Conservation (phyloP, 2,888 invertebrate genomes). For the Agriopis leucophaearia region DNA sequence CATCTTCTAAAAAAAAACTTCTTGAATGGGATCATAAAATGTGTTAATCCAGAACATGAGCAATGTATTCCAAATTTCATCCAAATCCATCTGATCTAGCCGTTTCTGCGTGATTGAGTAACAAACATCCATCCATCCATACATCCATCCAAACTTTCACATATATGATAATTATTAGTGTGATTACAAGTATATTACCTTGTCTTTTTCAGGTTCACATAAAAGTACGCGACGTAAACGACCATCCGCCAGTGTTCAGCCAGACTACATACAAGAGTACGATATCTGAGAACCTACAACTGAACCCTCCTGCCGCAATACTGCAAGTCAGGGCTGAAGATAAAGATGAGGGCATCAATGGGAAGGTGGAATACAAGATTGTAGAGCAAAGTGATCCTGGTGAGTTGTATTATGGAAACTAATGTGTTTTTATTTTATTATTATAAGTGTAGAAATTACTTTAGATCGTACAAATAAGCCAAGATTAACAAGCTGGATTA, state of each 20-base stretch:
- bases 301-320: slow-evolving; percentile 93
- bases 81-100: no score
- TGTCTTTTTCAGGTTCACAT: slow-evolving; percentile 87
- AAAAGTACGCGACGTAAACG: slow-evolving; percentile 94
- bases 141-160: no score
- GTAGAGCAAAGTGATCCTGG: slow-evolving; percentile 82
- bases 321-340: slow-evolving; percentile 94
- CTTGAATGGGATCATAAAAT: no score
- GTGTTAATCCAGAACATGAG: no score
- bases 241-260: slow-evolving; percentile 94
- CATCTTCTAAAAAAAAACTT: not conserved
- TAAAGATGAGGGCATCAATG: slow-evolving; percentile 92
- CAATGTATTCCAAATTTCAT: no score
- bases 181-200: not conserved
- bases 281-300: slow-evolving; percentile 93
- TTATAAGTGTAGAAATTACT: not conserved
- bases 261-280: slow-evolving; percentile 92
- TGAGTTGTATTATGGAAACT: slow-evolving; percentile 44
- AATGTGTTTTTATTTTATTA: no score
- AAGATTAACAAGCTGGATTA: no score
- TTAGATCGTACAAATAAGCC: no score
- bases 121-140: no score
- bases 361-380: slow-evolving; percentile 91
- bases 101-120: no score
- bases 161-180: no score